These are phyloP conservation scores for Drosophila mayaguana DNA, from an alignment of 2,888 invertebrate species.

Conservation along the genomic window DNA sequence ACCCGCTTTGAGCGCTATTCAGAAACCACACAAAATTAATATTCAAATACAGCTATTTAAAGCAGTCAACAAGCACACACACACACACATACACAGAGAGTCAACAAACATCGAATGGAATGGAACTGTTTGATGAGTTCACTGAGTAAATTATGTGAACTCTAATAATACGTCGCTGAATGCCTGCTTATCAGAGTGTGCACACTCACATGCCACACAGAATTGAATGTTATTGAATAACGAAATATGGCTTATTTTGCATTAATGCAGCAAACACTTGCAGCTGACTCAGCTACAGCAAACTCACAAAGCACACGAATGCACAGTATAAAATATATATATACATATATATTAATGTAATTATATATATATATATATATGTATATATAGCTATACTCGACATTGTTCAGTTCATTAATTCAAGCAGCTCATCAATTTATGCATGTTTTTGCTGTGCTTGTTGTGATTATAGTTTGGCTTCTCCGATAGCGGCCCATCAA, in stretches of 20 bases:
- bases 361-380: constrained; percentile 15
- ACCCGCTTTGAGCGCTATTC: constrained; percentile 17
- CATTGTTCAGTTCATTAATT: constrained; percentile 74
- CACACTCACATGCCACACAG: constrained; percentile 5
- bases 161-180: constrained; percentile 6
- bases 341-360: constrained; percentile 27
- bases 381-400: constrained; percentile 26
- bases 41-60: constrained; percentile 54
- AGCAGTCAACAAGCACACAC: background rate
- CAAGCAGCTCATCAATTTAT: constrained; percentile 51
- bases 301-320: constrained; percentile 21
- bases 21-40: constrained; percentile 40
- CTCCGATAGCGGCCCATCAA: constrained; percentile 21
- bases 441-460: constrained; percentile 47
- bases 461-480: constrained; percentile 25
- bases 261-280: constrained; percentile 52
- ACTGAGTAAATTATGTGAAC: constrained; percentile 8
- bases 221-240: constrained; percentile 57
- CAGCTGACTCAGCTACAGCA: constrained; percentile 5
- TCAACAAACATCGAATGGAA: constrained; percentile 11
- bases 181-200: constrained; percentile 35
- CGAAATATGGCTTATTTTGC: constrained; percentile 70
- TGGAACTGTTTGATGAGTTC: constrained; percentile 20
- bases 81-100: constrained; percentile 1
- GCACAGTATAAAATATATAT: background rate